Evolutionary conservation across 2,797 vertebrate species (phyloP), one percentile per base, ranked within the genome.

Genomic region (Trachops cirrhosus): DNA sequence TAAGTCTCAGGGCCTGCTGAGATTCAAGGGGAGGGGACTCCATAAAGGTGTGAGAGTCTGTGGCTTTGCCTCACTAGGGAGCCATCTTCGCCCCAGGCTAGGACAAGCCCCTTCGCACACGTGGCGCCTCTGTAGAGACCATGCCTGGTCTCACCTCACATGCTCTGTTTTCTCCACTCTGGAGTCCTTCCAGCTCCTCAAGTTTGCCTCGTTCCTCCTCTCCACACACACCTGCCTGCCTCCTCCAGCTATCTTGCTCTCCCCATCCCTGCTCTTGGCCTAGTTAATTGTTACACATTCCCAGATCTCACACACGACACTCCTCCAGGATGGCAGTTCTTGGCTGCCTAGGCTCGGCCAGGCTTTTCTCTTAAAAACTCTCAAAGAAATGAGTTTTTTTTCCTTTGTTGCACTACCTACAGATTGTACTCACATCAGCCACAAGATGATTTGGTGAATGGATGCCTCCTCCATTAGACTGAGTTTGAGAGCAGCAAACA

Each of bases 121-220:
- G 0, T 1, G n/a, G 11, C 19, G 16, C 16, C 62, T 37, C 29
- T 19, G 18, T 29, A 41, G 62, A 18, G 29, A 24, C 18, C 1
- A 0, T 9, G 3, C 0, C 0, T 32, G 8, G 5, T 62, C 26
- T 59, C 8, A 2, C 48, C 48, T 68, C 37, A 11, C 41, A 2
- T 3, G 11, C 48, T 79, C 78, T 54, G 0, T 14, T 16, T 24
- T 21, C 8, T 15, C 18, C 32, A 59, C 1, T 29, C 46, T n/a
- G 19, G 18, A 50, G 48, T 50, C 83, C 54, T 87, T 29, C 44
- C 4, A 6, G 26, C 9, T 9, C 34, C 48, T 62, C 19, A 22
- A 8, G 0, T 37, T 50, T 74, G 26, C 18, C 11, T 26, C 14
- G 0, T 91, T 39, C 12, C 70, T 29, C 29, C 1, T 0, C 39